Conservation (phyloP, 2,797 vertebrate species). For the Menidia menidia region DNA sequence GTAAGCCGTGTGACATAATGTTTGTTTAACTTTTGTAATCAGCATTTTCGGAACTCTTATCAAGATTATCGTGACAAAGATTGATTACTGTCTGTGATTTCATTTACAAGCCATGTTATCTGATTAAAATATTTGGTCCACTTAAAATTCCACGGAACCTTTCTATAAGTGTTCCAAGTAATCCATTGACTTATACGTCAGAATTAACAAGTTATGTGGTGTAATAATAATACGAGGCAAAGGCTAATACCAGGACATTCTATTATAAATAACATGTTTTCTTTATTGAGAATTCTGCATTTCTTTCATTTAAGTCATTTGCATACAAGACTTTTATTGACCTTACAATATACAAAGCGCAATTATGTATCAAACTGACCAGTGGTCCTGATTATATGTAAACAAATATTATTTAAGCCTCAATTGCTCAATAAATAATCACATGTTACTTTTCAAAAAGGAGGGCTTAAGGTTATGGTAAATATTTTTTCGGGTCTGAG, state of each 20-base stretch:
- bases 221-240: too few species aligned
- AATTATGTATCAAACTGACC: too few species aligned
- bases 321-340: background rate
- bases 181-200: background rate
- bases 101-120: background rate
- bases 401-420: too few species aligned
- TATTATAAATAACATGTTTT: too few species aligned
- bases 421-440: too few species aligned
- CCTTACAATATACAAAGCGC: too few species aligned
- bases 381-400: too few species aligned
- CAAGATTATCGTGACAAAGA: conserved; percentile 17
- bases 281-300: too few species aligned
- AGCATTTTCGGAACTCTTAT: conserved; percentile 2
- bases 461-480: too few species aligned
- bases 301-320: background rate
- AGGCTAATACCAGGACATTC: too few species aligned
- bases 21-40: conserved; percentile 24
- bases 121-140: background rate
- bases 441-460: too few species aligned
- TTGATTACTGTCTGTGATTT: conserved; percentile 8
- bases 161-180: background rate
- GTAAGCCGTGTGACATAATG: conserved; percentile 11
- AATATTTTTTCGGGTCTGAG: too few species aligned
- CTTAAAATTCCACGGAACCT: background rate
- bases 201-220: background rate